A percentile compares a stretch with the other conserved stretches of the same genome.
Conservation (phyloP, 1,140 invertebrate genomes). For the Pentalonia nigronervosa region DNA sequence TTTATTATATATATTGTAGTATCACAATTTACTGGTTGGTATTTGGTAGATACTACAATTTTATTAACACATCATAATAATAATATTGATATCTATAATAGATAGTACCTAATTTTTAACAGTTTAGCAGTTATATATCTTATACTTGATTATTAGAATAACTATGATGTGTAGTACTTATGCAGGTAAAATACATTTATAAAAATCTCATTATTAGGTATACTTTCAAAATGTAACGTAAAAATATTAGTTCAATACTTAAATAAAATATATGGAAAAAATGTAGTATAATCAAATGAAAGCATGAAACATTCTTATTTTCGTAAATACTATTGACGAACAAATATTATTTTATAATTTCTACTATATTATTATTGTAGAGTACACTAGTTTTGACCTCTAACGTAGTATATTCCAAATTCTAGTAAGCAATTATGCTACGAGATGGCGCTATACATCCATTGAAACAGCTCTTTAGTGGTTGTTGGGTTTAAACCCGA, state of each 20-base stretch:
- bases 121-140: background rate
- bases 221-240: background rate
- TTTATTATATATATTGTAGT: too few relatives aligned
- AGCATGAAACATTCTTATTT: background rate
- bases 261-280: background rate
- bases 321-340: background rate
- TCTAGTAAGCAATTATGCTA: background rate
- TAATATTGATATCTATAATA: background rate
- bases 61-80: too few relatives aligned
- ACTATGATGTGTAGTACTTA: background rate
- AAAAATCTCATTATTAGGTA: background rate
- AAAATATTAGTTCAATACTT: background rate
- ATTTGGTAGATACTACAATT: too few relatives aligned
- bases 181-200: background rate
- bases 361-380: background rate
- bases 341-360: background rate
- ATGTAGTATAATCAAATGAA: background rate
- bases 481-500: background rate
- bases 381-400: background rate
- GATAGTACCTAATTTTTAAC: background rate
- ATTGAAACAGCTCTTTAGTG: background rate
- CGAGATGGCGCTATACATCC: constrained; percentile 20
- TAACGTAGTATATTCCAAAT: background rate
- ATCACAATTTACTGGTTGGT: too few relatives aligned
- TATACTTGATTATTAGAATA: background rate